These are phyloP conservation scores for Acropternis orthonyx DNA, from an alignment of 2,797 vertebrate species.

Conservation along the genomic window DNA sequence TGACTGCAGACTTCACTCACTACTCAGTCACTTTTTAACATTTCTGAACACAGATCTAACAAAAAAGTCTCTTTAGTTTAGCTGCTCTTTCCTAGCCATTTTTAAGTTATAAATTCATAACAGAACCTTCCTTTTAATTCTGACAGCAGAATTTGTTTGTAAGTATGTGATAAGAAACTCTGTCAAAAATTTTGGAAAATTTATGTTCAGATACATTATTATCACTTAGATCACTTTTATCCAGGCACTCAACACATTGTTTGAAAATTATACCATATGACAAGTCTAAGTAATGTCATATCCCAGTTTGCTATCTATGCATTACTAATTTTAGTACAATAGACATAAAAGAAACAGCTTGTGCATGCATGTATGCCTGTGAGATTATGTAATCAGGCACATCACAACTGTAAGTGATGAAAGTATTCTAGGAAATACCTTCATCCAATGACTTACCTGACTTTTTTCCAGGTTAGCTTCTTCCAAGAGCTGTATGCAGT, in stretches of 20 bases:
- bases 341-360: neutral
- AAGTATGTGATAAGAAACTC: neutral
- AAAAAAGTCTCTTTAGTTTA: neutral
- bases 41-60: neutral
- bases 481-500: constrained; percentile 87
- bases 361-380: neutral
- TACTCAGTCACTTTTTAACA: neutral
- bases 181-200: neutral
- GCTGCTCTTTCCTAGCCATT: neutral
- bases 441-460: constrained; percentile 77
- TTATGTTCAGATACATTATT: neutral
- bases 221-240: neutral
- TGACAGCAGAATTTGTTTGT: neutral
- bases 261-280: neutral
- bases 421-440: neutral
- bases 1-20: neutral
- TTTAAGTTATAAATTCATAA: neutral
- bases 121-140: neutral
- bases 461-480: constrained; percentile 89
- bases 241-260: neutral
- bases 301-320: neutral
- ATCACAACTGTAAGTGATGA: neutral
- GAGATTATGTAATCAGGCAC: neutral
- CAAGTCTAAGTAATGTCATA: neutral
- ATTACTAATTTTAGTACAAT: neutral